These are phyloP conservation scores for Isichthys henryi DNA, from an alignment of 2,113 vertebrate species.

Conservation along the genomic window DNA sequence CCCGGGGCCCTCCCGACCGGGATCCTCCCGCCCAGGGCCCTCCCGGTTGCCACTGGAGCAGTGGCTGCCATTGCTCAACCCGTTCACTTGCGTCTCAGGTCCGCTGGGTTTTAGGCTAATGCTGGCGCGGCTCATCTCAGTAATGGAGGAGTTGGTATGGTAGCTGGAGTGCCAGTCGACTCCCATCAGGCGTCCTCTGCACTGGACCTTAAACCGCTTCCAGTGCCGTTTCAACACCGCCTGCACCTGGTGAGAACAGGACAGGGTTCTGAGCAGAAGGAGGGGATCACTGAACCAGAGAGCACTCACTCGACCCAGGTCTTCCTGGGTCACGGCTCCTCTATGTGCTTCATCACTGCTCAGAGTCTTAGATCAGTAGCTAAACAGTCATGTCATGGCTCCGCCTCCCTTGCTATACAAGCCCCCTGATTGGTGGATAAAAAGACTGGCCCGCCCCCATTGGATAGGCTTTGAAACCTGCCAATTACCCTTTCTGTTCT, in stretches of 20 bases:
- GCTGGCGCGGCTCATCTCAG: slow-evolving; percentile 48
- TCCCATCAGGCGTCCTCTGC: slow-evolving; percentile 33
- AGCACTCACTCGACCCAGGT: neutral
- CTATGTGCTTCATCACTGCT: neutral
- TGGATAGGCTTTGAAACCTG: neutral
- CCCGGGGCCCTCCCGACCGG: slow-evolving; percentile 4
- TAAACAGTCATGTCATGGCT: neutral
- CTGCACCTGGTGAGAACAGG: slow-evolving; percentile 52
- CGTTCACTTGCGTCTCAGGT: slow-evolving; percentile 24
- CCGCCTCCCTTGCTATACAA: neutral
- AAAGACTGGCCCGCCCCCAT: neutral
- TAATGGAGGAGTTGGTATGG: slow-evolving; percentile 56
- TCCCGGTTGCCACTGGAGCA: slow-evolving; percentile 33
- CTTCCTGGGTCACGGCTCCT: neutral
- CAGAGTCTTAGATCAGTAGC: neutral
- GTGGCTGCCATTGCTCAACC: slow-evolving; percentile 37
- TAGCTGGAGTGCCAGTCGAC: slow-evolving; percentile 50
- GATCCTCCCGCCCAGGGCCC: too few relatives aligned
- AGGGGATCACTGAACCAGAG: neutral
- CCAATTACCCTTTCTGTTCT: neutral
- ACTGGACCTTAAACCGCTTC: slow-evolving; percentile 47
- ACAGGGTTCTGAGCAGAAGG: neutral
- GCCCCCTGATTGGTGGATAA: neutral
- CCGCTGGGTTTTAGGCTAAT: slow-evolving; percentile 33
- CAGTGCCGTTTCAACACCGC: slow-evolving; percentile 54